phyloP scores from a whole-genome alignment of 1,140 invertebrate species.

The Macrobrachium nipponense region DNA sequence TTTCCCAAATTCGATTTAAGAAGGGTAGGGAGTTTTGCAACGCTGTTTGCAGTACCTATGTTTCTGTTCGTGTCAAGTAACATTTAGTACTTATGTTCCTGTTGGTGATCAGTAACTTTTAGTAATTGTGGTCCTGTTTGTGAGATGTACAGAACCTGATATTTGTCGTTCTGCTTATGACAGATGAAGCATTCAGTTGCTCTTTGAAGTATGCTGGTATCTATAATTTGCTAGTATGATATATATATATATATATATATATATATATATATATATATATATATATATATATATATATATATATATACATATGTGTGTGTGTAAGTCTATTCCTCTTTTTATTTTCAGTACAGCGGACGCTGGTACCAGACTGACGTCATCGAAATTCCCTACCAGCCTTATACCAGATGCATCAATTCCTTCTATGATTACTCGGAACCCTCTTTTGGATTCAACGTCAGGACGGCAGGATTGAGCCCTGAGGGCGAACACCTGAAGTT shows the following conservation, averaged over 20 bases:
- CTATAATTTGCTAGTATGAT: background rate
- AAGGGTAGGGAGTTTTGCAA: too few relatives aligned
- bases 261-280: background rate
- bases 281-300: too few relatives aligned
- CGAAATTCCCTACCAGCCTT: slow-evolving; percentile 18
- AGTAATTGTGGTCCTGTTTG: too few relatives aligned
- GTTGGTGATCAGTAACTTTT: too few relatives aligned
- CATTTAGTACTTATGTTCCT: too few relatives aligned
- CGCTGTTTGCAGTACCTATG: too few relatives aligned
- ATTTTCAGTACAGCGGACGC: slow-evolving; percentile 14
- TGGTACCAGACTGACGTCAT: slow-evolving; percentile 34
- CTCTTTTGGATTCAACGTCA: slow-evolving; percentile 28
- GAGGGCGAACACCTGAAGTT: background rate
- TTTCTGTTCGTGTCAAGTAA: too few relatives aligned
- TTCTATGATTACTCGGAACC: slow-evolving; percentile 21
- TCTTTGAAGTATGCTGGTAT: slow-evolving; percentile 23
- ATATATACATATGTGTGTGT: too few relatives aligned
- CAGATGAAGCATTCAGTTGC: background rate
- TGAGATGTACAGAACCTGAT: background rate
- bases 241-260: slow-evolving; percentile 5
- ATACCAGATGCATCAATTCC: slow-evolving; percentile 17
- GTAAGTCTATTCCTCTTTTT: too few relatives aligned
- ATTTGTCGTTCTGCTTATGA: slow-evolving; percentile 3
- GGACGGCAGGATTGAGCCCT: slow-evolving; percentile 20
- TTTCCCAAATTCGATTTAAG: too few relatives aligned